Evolutionary conservation across 2,113 vertebrate genomes (phyloP).

Genomic region (Lophius piscatorius): DNA sequence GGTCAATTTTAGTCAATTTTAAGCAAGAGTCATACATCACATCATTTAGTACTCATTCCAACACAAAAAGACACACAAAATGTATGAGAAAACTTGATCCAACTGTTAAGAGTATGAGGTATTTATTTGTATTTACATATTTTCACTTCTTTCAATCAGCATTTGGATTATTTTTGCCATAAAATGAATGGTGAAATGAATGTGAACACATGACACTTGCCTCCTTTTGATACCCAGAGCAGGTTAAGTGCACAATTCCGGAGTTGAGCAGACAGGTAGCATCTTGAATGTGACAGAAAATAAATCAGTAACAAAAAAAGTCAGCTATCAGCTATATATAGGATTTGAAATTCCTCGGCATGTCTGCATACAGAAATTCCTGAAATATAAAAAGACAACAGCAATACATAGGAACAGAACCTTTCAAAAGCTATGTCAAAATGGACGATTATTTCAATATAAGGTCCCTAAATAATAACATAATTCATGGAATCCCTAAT

Average conservation of each 20-base stretch:
- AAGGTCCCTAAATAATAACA: too few species aligned
- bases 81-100: background rate
- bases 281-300: slow-evolving; percentile 77
- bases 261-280: slow-evolving; percentile 89
- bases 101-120: too few species aligned
- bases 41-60: background rate
- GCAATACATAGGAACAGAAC: background rate
- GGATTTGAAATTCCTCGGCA: background rate
- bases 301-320: background rate
- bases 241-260: slow-evolving; percentile 91
- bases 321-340: background rate
- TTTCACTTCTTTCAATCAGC: too few species aligned
- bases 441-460: too few species aligned
- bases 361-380: background rate
- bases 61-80: background rate
- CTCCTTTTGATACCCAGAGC: slow-evolving; percentile 95
- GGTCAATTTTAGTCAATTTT: background rate
- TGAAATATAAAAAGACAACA: background rate
- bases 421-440: background rate
- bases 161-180: background rate
- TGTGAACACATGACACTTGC: slow-evolving; percentile 63
- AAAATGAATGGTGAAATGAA: background rate
- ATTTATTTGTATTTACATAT: too few species aligned
- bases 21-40: background rate
- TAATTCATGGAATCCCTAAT: too few species aligned